Percentiles rank a stretch among this genome's conserved stretches.
These are phyloP conservation scores for Pararge aegeria DNA, from an alignment of 1,140 invertebrate genomes.

Conservation along the genomic window DNA sequence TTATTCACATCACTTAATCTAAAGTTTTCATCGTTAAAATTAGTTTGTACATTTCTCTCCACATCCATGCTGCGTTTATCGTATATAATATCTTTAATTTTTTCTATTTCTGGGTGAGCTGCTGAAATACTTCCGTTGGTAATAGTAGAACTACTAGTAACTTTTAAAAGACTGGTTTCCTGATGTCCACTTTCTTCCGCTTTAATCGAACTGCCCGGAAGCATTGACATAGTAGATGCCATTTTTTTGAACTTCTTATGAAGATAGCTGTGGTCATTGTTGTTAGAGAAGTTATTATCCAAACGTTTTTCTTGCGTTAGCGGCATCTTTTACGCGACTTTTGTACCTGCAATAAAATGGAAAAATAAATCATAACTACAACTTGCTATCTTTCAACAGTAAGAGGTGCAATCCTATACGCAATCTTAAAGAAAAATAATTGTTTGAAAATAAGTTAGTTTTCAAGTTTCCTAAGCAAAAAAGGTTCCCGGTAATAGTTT, in stretches of 20 bases:
- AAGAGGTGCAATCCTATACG: too few species aligned
- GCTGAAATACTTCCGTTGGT: slow-evolving; percentile 71
- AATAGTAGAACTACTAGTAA: slow-evolving; percentile 57
- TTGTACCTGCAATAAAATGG: slow-evolving; percentile 64
- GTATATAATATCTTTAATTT: slow-evolving; percentile 58
- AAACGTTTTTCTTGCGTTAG: slow-evolving; percentile 74
- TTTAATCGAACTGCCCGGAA: slow-evolving; percentile 59
- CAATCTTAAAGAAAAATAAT: too few species aligned
- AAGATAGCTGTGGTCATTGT: slow-evolving; percentile 88
- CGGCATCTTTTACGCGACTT: slow-evolving; percentile 70
- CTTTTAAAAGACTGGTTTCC: slow-evolving; percentile 47
- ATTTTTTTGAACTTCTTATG: slow-evolving; percentile 96
- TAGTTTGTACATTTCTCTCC: slow-evolving; percentile 80
- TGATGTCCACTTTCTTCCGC: slow-evolving; percentile 62
- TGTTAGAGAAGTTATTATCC: slow-evolving; percentile 76
- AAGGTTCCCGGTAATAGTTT: too few species aligned
- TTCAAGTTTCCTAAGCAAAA: too few species aligned
- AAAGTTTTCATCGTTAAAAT: slow-evolving; percentile 73
- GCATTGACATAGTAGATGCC: slow-evolving; percentile 82
- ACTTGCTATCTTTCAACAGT: neutral
- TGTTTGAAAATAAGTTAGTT: too few species aligned
- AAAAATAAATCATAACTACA: slow-evolving; percentile 1
- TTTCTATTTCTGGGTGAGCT: slow-evolving; percentile 72
- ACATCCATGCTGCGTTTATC: slow-evolving; percentile 45
- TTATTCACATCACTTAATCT: slow-evolving; percentile 77